Conservation (phyloP, 2,797 vertebrate genomes). For the Ctenopoma multispine region DNA sequence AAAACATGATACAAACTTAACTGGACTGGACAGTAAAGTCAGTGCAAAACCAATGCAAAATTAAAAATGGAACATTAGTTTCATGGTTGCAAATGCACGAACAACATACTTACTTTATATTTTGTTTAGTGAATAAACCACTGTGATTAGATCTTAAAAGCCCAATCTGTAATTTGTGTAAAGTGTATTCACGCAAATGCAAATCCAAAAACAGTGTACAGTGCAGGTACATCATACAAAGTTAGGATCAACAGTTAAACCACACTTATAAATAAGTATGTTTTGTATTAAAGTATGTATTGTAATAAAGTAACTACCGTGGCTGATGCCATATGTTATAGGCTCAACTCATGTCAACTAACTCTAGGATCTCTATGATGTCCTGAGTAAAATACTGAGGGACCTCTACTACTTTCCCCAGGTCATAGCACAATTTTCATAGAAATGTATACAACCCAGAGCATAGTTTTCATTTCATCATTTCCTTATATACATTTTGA, state of each 20-base stretch:
- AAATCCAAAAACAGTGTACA: slow-evolving; percentile 9
- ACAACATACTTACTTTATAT: slow-evolving; percentile 8
- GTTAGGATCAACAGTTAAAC: background rate
- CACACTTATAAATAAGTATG: too few species aligned
- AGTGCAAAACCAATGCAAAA: slow-evolving; percentile 16
- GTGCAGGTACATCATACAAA: slow-evolving; percentile 10
- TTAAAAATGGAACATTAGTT: slow-evolving; percentile 10
- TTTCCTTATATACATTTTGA: slow-evolving; percentile 1
- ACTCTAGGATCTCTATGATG: background rate
- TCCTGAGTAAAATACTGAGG: background rate
- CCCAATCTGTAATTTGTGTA: slow-evolving; percentile 2
- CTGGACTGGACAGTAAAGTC: slow-evolving; percentile 19
- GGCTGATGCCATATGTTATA: background rate
- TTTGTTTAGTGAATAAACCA: background rate
- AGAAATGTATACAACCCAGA: background rate
- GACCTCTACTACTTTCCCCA: background rate
- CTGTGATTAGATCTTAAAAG: slow-evolving; percentile 1
- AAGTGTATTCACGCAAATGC: background rate
- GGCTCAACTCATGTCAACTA: background rate
- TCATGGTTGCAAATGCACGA: slow-evolving; percentile 7
- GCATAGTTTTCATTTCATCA: background rate
- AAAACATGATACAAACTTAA: slow-evolving; percentile 3
- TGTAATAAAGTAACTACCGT: too few species aligned
- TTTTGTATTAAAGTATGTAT: too few species aligned
- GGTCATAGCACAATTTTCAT: background rate